Conservation (phyloP, 2,888 invertebrate genomes). For the Helicoverpa assulta region DNA sequence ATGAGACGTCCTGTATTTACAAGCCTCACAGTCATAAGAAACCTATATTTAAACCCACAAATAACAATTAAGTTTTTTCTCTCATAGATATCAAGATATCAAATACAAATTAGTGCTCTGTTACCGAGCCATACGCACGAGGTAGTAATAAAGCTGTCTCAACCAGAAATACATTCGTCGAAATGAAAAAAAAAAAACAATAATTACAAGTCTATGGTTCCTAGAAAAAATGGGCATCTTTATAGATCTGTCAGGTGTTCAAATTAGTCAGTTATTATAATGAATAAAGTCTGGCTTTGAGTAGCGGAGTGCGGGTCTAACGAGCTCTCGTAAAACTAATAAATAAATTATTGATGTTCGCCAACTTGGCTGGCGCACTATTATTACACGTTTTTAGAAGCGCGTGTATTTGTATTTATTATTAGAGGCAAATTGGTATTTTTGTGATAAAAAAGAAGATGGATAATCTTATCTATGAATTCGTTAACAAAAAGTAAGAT, state of each 20-base stretch:
- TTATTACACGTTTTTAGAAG: constrained; percentile 21
- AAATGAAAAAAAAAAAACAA: constrained; percentile 42
- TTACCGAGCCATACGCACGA: background rate
- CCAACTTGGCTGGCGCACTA: constrained; percentile 30
- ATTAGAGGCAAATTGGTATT: background rate
- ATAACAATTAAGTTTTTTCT: constrained; percentile 28
- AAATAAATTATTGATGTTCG: constrained; percentile 35
- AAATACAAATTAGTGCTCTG: constrained; percentile 36
- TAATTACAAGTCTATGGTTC: constrained; percentile 49
- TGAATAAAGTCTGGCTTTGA: constrained; percentile 40
- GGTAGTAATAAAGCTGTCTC: constrained; percentile 54
- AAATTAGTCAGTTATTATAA: constrained; percentile 36
- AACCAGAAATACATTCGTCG: constrained; percentile 30
- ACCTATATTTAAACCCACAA: background rate
- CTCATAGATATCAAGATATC: constrained; percentile 10
- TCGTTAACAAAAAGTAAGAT: background rate
- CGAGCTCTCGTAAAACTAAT: constrained; percentile 41
- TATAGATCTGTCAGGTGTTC: constrained; percentile 44
- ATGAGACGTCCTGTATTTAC: too few relatives aligned
- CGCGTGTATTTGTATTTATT: constrained; percentile 19
- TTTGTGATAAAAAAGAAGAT: background rate
- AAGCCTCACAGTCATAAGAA: too few relatives aligned
- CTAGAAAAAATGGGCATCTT: constrained; percentile 46
- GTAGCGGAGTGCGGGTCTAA: constrained; percentile 18
- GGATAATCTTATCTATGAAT: background rate